Percentiles rank a stretch among this genome's conserved stretches.
These are phyloP conservation scores for Cyclophora albipunctata DNA, from an alignment of 2,888 invertebrate species.

Conservation along the genomic window DNA sequence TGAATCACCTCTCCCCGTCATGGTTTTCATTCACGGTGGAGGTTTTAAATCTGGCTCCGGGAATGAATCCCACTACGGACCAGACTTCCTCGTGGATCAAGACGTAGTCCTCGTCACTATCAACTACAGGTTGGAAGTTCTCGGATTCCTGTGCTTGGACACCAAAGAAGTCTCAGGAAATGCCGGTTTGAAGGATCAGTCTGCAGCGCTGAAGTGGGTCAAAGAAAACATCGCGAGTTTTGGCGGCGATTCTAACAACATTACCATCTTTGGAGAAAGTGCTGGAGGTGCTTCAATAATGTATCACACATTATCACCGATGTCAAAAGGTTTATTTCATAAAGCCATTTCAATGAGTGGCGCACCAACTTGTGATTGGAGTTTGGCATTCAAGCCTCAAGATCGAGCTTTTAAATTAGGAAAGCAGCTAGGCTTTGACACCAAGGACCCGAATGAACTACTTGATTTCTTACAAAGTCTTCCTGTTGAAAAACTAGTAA, in stretches of 20 bases:
- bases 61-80: slow-evolving; percentile 64
- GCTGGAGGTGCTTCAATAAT: slow-evolving; percentile 36
- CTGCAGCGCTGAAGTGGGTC: slow-evolving; percentile 39
- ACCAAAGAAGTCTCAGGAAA: slow-evolving; percentile 75
- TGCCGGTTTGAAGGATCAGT: slow-evolving; percentile 66
- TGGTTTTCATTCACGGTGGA: slow-evolving; percentile 50
- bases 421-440: slow-evolving; percentile 31
- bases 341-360: slow-evolving; percentile 46
- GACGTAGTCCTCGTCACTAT: slow-evolving; percentile 71
- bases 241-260: slow-evolving; percentile 36
- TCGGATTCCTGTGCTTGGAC: slow-evolving; percentile 72
- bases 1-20: slow-evolving; percentile 30
- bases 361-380: slow-evolving; percentile 32
- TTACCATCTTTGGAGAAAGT: slow-evolving; percentile 44
- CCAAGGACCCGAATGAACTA: slow-evolving; percentile 29
- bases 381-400: slow-evolving; percentile 26
- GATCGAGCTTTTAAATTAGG: slow-evolving; percentile 33
- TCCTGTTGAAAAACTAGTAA: slow-evolving; percentile 23
- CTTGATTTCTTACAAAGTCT: slow-evolving; percentile 34
- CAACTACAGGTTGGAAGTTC: slow-evolving; percentile 69
- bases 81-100: slow-evolving; percentile 70
- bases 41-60: slow-evolving; percentile 40
- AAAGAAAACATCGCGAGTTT: slow-evolving; percentile 34
- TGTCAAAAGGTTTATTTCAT: slow-evolving; percentile 43
- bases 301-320: slow-evolving; percentile 38